Conservation (phyloP, 2,797 vertebrate species). For the Pyrrhura leucotis region DNA sequence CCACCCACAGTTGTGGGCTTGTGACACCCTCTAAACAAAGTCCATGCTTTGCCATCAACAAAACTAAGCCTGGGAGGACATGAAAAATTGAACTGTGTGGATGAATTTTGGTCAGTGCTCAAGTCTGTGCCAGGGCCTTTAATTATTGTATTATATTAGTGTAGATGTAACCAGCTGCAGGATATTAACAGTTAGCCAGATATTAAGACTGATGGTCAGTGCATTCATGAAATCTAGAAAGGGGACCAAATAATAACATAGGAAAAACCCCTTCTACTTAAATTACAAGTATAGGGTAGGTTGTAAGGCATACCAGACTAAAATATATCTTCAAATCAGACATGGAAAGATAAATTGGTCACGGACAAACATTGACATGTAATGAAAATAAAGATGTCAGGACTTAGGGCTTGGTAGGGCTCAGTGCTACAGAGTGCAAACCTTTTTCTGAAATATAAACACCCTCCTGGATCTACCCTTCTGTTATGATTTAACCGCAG, state of each 20-base stretch:
- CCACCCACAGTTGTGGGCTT: not conserved
- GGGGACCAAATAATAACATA: not conserved
- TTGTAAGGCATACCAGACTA: not conserved
- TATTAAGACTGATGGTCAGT: not conserved
- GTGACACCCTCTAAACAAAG: not conserved
- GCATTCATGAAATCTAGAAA: not conserved
- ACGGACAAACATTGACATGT: not conserved
- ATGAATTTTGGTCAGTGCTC: not conserved
- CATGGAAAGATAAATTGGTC: not conserved
- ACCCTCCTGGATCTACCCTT: not conserved
- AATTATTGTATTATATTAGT: too few species aligned
- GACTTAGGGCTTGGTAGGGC: not conserved
- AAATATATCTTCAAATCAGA: not conserved
- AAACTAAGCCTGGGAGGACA: not conserved
- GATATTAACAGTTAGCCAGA: not conserved
- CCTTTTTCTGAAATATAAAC: not conserved
- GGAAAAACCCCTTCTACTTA: not conserved
- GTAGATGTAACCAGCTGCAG: not conserved
- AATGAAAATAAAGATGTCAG: not conserved
- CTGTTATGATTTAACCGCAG: not conserved
- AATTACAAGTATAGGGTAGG: not conserved
- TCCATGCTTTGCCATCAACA: not conserved
- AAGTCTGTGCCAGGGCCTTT: not conserved
- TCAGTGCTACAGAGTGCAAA: not conserved
- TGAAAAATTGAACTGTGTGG: not conserved